Evolutionary conservation across 2,888 invertebrate genomes (phyloP), one percentile per base, ranked within the genome.

Genomic region (Ischnura elegans): DNA sequence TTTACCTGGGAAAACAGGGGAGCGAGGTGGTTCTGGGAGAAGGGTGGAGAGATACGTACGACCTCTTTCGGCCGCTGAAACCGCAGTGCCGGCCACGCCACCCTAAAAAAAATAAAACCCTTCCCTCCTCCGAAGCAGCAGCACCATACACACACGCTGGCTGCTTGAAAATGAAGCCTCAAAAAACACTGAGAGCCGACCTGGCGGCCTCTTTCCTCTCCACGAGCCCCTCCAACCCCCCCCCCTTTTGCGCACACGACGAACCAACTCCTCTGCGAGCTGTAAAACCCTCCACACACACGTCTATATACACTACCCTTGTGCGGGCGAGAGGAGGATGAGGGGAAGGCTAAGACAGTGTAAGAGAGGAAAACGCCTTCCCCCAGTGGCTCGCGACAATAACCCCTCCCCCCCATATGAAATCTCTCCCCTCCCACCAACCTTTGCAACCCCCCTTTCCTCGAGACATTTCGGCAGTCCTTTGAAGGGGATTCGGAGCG

Each of bases 71-170:
- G 36, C 66, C 76, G 16, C 76, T 76, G 16, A 76, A 76, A 76
- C 76, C 76, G n/a, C 76, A 76, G 76, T 5, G 4, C 36, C 29
- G 76, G 13, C 90, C n/a, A 3, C n/a, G 29, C 25, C 87, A 47
- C 87, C 13, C 55, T 36, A 21, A 51, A 42, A 51, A 46, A 90
- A n/a, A n/a, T n/a, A n/a, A 90, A 90, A 43, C 90, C 61, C 90
- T 90, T 90, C 66, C 90, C 61, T 51, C 51, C 51, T 6, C 47
- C 90, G 90, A 90, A 90, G 90, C 90, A 90, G 87, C 90, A 90
- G 55, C 90, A 90, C 90, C 61, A n/a, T n/a, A n/a, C n/a, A n/a
- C n/a, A n/a, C n/a, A n/a, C n/a, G n/a, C n/a, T n/a, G 61, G 55
- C 90, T 61, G 43, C 51, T 47, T 43, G 61, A 66, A 90, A 36